Percentiles rank a stretch among this genome's conserved stretches.
Evolutionary conservation across 1,140 invertebrate genomes (phyloP).

Genomic region (Dysdera silvatica): DNA sequence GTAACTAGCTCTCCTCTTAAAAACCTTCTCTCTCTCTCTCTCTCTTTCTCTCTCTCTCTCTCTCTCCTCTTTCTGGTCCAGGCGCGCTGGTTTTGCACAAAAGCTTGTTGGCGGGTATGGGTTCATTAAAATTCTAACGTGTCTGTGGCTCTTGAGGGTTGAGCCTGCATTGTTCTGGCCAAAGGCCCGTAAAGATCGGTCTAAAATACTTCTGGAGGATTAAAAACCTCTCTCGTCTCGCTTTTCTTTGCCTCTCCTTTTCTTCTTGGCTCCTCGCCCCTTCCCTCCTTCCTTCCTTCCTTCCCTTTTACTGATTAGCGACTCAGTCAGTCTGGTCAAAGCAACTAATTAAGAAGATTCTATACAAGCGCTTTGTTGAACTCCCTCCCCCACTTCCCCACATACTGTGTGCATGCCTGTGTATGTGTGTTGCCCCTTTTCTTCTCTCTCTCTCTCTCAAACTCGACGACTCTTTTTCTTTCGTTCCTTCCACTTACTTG

Average conservation of each 20-base stretch:
- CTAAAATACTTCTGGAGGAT: conserved; percentile 19
- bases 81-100: conserved; percentile 11
- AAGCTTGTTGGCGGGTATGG: conserved; percentile 15
- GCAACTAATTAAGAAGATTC: conserved; percentile 29
- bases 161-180: conserved; percentile 24
- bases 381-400: too few relatives aligned
- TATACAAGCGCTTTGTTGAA: conserved; percentile 24
- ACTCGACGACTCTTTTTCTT: too few relatives aligned
- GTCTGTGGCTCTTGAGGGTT: conserved; percentile 23
- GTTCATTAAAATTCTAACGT: conserved; percentile 31
- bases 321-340: conserved; percentile 15
- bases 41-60: conserved; percentile 2
- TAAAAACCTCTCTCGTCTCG: conserved; percentile 28
- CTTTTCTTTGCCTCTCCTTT: too few relatives aligned
- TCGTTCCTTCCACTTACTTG: too few relatives aligned
- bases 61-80: not conserved
- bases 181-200: conserved; percentile 10
- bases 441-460: too few relatives aligned
- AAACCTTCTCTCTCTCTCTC: too few relatives aligned
- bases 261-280: too few relatives aligned
- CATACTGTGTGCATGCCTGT: too few relatives aligned
- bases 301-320: conserved; percentile 29
- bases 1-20: too few relatives aligned
- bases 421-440: too few relatives aligned
- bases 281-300: too few relatives aligned